Percentiles rank a stretch among this genome's conserved stretches.
Evolutionary conservation across 2,888 invertebrate genomes (phyloP).

Genomic region (Ennomos fuscantarius): DNA sequence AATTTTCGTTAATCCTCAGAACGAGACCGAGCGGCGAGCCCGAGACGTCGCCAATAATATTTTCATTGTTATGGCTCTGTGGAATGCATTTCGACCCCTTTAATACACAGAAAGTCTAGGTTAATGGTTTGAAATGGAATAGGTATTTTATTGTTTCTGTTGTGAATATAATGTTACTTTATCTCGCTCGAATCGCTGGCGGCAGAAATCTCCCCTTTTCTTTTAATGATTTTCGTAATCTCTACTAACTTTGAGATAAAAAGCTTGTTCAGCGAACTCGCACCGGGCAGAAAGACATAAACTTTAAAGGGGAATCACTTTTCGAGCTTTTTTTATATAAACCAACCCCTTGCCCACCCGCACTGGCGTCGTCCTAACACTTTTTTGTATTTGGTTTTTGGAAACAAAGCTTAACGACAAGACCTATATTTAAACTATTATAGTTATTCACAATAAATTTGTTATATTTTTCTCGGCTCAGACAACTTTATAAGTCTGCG

Average conservation of each 20-base stretch:
- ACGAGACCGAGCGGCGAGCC: conserved; percentile 60
- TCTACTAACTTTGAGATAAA: conserved; percentile 41
- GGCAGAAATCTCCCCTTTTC: conserved; percentile 34
- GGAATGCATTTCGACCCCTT: conserved; percentile 53
- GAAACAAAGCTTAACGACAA: conserved; percentile 33
- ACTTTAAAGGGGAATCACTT: conserved; percentile 45
- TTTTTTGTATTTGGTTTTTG: conserved; percentile 37
- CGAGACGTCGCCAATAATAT: conserved; percentile 67
- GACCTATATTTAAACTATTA: too few species aligned
- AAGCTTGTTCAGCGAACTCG: conserved; percentile 42
- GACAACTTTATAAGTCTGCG: conserved; percentile 3
- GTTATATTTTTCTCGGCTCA: conserved; percentile 2
- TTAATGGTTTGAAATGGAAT: conserved; percentile 43
- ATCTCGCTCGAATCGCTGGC: conserved; percentile 27
- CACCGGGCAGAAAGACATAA: conserved; percentile 42
- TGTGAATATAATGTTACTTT: conserved; percentile 37
- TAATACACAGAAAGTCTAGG: conserved; percentile 42
- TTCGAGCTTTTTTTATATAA: conserved; percentile 40
- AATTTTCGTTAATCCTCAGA: conserved; percentile 81
- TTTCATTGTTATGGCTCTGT: conserved; percentile 62
- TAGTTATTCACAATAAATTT: background rate
- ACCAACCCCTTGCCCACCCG: conserved; percentile 41
- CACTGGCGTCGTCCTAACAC: conserved; percentile 38
- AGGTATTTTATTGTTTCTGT: conserved; percentile 40
- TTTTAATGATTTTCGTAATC: conserved; percentile 43